Base-by-base conservation (phyloP, 2,888 invertebrate species). In the Cheilosia pagana region DNA sequence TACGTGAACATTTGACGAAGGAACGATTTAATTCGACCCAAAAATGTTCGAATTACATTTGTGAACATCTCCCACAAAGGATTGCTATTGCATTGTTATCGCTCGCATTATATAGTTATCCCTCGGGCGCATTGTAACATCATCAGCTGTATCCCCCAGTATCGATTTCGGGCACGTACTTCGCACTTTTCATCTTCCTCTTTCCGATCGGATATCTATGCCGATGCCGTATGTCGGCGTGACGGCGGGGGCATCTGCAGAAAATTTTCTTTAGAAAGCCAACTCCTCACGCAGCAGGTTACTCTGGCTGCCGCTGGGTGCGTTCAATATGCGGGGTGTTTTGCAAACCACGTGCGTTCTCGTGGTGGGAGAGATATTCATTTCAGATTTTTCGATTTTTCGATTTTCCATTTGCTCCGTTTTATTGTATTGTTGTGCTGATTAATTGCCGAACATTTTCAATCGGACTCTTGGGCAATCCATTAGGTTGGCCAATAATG, bases 401-500 rank as follows among this genome's bases (percentile, higher is more conserved):
- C n/a, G 68, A 10, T 45, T 39, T 57, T 39, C 71, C 57, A 52
- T 60, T 71, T 81, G 57, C 50, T 43, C 65, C 55, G 63, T 78
- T 78, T 83, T 78, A 59, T 83, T 78, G 41, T 83, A 59, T 83
- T 78, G 78, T 83, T 78, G 41, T 78, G 72, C 79, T 79, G 85
- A 85, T 85, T 79, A 85, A 85, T 85, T 79, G 81, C 75, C 70
- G 21, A 65, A 75, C 79, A 76, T 79, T 81, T 83, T 48, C 72
- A 10, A 79, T 72, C 60, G 60, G 48, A 70, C 77, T 79, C 57
- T 63, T 48, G 39, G 60, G 75, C 75, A 65, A 85, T 83, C 68
- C 72, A 74, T 83, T 83, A 57, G 55, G 43, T 72, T 68, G 70
- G 57, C 74, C 68, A 63, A 83, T 81, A 81, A 79, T 77, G 60